Conservation (phyloP, 2,797 vertebrate genomes). For the Rousettus madagascariensis region DNA sequence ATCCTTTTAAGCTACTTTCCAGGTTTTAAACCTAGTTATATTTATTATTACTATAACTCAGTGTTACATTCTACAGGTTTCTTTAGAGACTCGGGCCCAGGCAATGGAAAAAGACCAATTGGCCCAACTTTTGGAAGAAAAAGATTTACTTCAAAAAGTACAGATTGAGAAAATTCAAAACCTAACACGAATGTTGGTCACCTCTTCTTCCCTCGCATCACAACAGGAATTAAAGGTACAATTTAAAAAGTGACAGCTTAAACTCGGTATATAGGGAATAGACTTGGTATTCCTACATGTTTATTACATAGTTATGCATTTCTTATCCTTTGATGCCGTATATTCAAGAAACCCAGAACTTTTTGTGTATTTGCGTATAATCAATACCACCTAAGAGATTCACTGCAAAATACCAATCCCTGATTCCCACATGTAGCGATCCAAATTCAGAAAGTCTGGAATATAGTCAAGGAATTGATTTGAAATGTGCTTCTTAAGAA, state of each 20-base stretch:
- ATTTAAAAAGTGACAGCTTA: neutral
- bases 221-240: slow-evolving; percentile 71
- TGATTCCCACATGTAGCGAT: neutral
- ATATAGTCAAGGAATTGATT: neutral
- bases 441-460: neutral
- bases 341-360: neutral
- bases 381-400: neutral
- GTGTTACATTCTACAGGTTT: slow-evolving; percentile 85
- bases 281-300: neutral
- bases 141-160: slow-evolving; percentile 93
- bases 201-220: slow-evolving; percentile 85
- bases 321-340: neutral
- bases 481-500: neutral
- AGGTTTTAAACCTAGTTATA: neutral
- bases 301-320: neutral
- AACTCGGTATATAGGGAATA: neutral
- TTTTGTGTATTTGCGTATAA: neutral
- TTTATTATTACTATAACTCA: neutral
- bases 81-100: slow-evolving; percentile 91
- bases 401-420: neutral
- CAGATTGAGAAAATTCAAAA: slow-evolving; percentile 92
- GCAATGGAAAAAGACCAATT: slow-evolving; percentile 92
- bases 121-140: slow-evolving; percentile 93
- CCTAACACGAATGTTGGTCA: slow-evolving; percentile 93
- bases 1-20: neutral